Evolutionary conservation across 2,888 invertebrate genomes (phyloP).

Genomic region (Cataglyphis altisquamis): DNA sequence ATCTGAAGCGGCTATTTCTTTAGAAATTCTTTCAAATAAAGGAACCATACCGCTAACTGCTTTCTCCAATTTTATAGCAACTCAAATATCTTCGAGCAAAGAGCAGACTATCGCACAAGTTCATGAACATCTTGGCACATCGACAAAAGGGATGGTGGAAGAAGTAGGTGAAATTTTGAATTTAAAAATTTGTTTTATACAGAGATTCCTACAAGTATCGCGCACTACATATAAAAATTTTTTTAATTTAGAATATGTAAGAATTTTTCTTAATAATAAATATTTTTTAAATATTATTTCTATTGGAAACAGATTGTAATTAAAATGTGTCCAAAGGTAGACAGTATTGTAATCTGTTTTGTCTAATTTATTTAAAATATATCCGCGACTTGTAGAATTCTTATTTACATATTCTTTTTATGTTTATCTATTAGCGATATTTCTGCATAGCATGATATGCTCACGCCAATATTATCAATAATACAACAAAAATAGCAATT

Average conservation of each 20-base stretch:
- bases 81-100: constrained; percentile 80
- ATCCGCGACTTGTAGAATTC: constrained; percentile 28
- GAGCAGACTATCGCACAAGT: constrained; percentile 78
- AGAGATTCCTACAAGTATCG: constrained; percentile 15
- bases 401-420: neutral
- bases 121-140: constrained; percentile 84
- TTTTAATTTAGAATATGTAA: neutral
- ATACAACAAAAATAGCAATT: neutral
- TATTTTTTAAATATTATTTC: neutral
- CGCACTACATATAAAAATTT: neutral
- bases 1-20: constrained; percentile 83
- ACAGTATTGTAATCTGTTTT: neutral
- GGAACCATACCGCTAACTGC: constrained; percentile 85
- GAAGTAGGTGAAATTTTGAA: constrained; percentile 84
- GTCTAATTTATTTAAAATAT: constrained; percentile 8
- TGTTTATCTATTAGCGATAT: neutral
- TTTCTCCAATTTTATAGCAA: constrained; percentile 86
- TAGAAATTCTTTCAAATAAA: constrained; percentile 84
- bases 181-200: constrained; percentile 33
- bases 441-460: constrained; percentile 6
- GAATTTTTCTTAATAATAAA: constrained; percentile 23
- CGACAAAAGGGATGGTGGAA: constrained; percentile 85
- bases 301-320: neutral
- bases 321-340: neutral
- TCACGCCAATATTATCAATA: neutral